Percentiles rank a stretch among this genome's conserved stretches.
These are phyloP conservation scores for Hypomecis punctinalis DNA, from an alignment of 2,888 invertebrate genomes.

Conservation along the genomic window DNA sequence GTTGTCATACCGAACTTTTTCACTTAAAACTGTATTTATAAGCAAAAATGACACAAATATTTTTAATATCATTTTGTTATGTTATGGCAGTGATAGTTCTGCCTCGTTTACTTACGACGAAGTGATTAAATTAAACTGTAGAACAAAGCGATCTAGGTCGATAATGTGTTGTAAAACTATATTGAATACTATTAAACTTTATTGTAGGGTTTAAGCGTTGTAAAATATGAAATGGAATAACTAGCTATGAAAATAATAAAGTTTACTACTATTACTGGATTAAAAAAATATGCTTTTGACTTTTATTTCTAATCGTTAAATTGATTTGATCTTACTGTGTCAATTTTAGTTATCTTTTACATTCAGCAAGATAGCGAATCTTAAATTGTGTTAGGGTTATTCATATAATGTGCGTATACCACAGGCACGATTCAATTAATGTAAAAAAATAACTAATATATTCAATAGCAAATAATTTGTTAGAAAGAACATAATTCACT, in stretches of 20 bases:
- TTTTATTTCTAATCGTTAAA: too few relatives aligned
- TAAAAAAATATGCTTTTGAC: too few relatives aligned
- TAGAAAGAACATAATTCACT: too few relatives aligned
- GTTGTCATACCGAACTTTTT: constrained; percentile 67
- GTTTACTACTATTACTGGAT: too few relatives aligned
- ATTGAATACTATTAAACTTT: constrained; percentile 21
- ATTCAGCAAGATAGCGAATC: too few relatives aligned
- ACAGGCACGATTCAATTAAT: too few relatives aligned
- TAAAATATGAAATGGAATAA: neutral
- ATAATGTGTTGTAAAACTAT: constrained; percentile 34
- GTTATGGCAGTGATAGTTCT: constrained; percentile 3
- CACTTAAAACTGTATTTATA: constrained; percentile 41
- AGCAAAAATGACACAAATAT: constrained; percentile 37
- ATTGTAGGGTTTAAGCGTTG: constrained; percentile 7
- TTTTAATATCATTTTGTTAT: constrained; percentile 47
- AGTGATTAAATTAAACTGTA: constrained; percentile 10
- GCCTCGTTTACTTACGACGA: constrained; percentile 2
- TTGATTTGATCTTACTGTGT: too few relatives aligned
- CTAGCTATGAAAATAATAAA: neutral
- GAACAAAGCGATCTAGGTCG: constrained; percentile 5
- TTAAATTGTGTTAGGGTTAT: too few relatives aligned
- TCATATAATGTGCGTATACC: too few relatives aligned
- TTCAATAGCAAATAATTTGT: too few relatives aligned
- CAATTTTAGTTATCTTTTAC: too few relatives aligned
- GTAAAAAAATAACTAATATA: too few relatives aligned